Base-by-base conservation (phyloP, 2,113 vertebrate species). In the Gasterosteus nipponicus region DNA sequence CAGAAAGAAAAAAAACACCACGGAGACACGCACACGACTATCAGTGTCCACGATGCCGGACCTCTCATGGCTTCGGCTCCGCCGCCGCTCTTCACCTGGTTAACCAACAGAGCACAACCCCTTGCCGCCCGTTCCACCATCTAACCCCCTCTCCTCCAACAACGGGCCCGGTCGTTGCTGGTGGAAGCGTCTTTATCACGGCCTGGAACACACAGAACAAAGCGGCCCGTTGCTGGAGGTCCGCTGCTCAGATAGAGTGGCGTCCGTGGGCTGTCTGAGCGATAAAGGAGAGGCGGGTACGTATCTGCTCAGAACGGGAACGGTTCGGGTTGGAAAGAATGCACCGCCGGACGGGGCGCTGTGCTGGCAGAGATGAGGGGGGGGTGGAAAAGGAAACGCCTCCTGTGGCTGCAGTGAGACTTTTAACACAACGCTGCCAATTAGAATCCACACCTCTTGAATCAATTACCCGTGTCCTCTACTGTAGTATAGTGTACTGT, bases 121-220 rank as follows among this genome's bases (percentile, higher is more conserved):
- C 77, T 44, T 64, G 71, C 73, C 77, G 71, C 46, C 54, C 54
- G n/a, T n/a, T n/a, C n/a, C n/a, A n/a, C n/a, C n/a, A n/a, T n/a
- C n/a, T 83, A 87, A 90, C 89, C 80, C 71, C 49, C 56, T 80
- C 81, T 83, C 58, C 77, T 87, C 66, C 69, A 88, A 92, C 89
- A 91, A 90, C 61, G 59, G 69, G 58, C 22, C 77, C 78, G 84
- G 76, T 86, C 84, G 84, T 75, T n/a, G 69, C 79, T 47, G 64
- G 60, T n/a, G 67, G 71, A 77, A 63, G 73, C 3, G 26, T 83
- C 72, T 49, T 89, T 87, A 90, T 92, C 87, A 85, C 69, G 69
- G 82, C 76, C 67, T n/a, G 57, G 33, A 35, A 3, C 33, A 4
- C 33, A 35, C 63, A 85, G 69, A 82, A 58, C 61, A 83, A 83